Conservation (phyloP, 2,888 invertebrate genomes). For the Drosophila paranaensis region DNA sequence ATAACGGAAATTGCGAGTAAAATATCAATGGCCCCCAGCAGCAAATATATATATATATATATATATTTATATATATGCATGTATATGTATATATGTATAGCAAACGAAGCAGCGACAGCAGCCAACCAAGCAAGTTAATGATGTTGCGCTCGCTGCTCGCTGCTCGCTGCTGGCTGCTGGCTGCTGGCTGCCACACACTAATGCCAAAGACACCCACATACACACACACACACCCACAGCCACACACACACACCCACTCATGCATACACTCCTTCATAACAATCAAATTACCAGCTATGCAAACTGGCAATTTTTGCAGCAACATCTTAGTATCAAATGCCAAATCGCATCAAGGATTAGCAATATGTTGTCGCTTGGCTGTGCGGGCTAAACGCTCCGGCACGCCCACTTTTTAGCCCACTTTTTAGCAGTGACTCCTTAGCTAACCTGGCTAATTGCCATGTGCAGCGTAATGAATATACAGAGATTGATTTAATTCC, state of each 20-base stretch:
- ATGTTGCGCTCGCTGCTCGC: conserved; percentile 23
- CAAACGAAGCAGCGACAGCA: conserved; percentile 30
- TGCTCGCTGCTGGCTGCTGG: conserved; percentile 15
- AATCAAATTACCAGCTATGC: conserved; percentile 72
- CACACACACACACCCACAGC: not conserved
- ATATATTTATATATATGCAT: conserved; percentile 15
- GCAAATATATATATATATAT: conserved; percentile 28
- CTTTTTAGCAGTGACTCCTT: not conserved
- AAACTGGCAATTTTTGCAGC: conserved; percentile 52
- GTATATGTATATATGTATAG: conserved; percentile 17
- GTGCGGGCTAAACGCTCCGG: not conserved
- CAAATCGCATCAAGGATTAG: conserved; percentile 63
- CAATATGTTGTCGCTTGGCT: conserved; percentile 36
- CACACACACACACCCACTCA: not conserved
- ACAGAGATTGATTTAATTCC: too few species aligned
- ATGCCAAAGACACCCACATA: not conserved
- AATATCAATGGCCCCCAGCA: conserved; percentile 44
- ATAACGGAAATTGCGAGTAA: conserved; percentile 54
- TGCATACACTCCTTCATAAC: conserved; percentile 21
- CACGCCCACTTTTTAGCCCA: not conserved
- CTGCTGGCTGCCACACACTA: not conserved
- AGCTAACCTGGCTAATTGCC: not conserved
- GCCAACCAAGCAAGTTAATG: conserved; percentile 33
- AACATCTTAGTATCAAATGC: conserved; percentile 45
- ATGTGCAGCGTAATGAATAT: not conserved